Base-by-base conservation (phyloP, 2,888 invertebrate species). In the Heliconius sara region DNA sequence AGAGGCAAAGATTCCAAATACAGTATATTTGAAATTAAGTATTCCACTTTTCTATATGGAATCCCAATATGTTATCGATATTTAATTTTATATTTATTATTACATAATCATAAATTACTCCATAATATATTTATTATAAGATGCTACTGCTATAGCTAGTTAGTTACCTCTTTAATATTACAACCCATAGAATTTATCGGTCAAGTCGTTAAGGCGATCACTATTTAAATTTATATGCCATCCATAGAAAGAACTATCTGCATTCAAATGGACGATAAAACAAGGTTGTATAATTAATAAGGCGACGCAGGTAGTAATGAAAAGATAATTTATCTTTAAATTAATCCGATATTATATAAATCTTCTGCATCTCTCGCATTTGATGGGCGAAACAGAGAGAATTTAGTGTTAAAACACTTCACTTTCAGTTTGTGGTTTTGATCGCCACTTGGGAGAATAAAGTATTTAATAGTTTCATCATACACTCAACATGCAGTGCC, bases 231-330 rank as follows among this genome's bases (percentile, higher is more conserved):
- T 75, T 75, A 75, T 75, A 65, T 43, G 43, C 27, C 43, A 43
- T 43, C 74, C 19, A 25, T 43, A 43, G 74, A 74, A 65, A 63
- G 39, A 63, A 60, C 57, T 75, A 63, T 75, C 39, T 63, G 39
- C 65, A 75, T 60, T 39, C 74, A 43, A 65, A 65, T 65, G 27
- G 25, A 75, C 74, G 74, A 63, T 75, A 75, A 75, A 75, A 75
- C 74, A 75, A 75, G 74, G 43, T 63, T 75, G 65, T 65, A 75
- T 75, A 75, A 65, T 75, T 75, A 65, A 75, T 43, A 43, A 75
- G 27, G 65, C 39, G 74, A 43, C 65, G 43, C 43, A n/a, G 43
- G 68, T 25, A 70, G 68, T 70, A 70, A 75, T 65, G 39, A 43
- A 75, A 75, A 63, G 65, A 75, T 75, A 65, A 65, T 25, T 75